Evolutionary conservation across 2,113 vertebrate species (phyloP).

Genomic region (Hemichromis elongatus): DNA sequence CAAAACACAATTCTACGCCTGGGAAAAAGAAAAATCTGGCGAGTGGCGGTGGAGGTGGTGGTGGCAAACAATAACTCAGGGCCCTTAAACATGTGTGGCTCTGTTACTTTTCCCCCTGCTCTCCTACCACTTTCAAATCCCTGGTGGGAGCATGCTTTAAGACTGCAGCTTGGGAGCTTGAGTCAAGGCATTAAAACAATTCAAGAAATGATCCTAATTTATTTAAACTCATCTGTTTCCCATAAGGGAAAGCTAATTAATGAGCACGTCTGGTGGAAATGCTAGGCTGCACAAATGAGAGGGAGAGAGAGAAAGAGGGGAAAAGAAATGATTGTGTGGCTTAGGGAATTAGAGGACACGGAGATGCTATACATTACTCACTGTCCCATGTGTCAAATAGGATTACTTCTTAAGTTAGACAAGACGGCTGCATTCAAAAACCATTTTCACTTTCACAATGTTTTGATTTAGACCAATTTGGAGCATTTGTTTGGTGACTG

Average conservation of each 20-base stretch:
- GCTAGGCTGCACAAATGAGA: slow-evolving; percentile 27
- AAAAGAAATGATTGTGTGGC: slow-evolving; percentile 20
- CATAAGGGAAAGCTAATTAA: slow-evolving; percentile 67
- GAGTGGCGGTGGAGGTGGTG: background rate
- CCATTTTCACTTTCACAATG: slow-evolving; percentile 54
- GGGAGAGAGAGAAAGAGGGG: background rate
- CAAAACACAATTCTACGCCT: background rate
- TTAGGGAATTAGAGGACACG: slow-evolving; percentile 37
- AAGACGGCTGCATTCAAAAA: slow-evolving; percentile 25
- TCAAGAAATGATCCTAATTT: slow-evolving; percentile 64
- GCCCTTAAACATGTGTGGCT: slow-evolving; percentile 7
- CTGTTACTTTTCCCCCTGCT: slow-evolving; percentile 21
- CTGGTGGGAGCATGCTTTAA: slow-evolving; percentile 61
- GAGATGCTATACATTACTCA: slow-evolving; percentile 29
- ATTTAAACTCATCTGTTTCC: slow-evolving; percentile 71
- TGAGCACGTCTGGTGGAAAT: slow-evolving; percentile 20
- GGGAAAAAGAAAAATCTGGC: slow-evolving; percentile 1
- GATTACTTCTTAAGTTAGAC: slow-evolving; percentile 11
- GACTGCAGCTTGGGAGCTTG: slow-evolving; percentile 35
- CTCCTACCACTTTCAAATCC: slow-evolving; percentile 46
- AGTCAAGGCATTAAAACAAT: slow-evolving; percentile 54
- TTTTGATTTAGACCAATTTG: slow-evolving; percentile 58
- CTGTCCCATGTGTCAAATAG: slow-evolving; percentile 35
- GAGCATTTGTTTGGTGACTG: slow-evolving; percentile 58
- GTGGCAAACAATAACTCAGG: background rate